phyloP scores from a whole-genome alignment of 2,797 vertebrate species.

The Onychomys torridus region DNA sequence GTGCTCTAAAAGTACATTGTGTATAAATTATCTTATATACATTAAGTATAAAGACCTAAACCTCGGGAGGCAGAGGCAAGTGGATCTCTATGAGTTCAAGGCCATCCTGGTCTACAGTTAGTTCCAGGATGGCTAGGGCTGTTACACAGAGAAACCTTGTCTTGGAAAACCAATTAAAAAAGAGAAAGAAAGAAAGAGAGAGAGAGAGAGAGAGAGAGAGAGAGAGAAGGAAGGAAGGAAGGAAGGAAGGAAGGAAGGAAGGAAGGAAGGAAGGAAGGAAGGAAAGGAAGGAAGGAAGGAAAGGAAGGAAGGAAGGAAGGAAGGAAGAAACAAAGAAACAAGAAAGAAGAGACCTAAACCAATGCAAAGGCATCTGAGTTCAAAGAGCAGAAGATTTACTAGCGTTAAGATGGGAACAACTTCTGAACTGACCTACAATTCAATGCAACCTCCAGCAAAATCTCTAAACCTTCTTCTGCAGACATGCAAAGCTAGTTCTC shows the following conservation, averaged over 20 bases:
- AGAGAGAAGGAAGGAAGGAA: too few species aligned
- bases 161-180: too few species aligned
- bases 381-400: constrained; percentile 14
- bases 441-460: not conserved
- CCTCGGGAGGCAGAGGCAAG: not conserved
- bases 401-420: constrained; percentile 19
- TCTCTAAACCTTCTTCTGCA: not conserved
- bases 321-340: too few species aligned
- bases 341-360: constrained; percentile 51
- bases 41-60: constrained; percentile 26
- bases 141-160: too few species aligned
- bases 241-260: too few species aligned
- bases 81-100: not conserved
- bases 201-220: too few species aligned
- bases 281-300: too few species aligned
- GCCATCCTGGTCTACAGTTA: not conserved
- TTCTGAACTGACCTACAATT: not conserved
- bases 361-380: constrained; percentile 7
- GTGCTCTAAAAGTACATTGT: not conserved
- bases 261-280: too few species aligned
- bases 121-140: too few species aligned
- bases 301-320: too few species aligned
- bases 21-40: not conserved
- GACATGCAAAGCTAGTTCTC: not conserved
- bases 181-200: too few species aligned